Evolutionary conservation across 2,113 vertebrate genomes (phyloP), one percentile per base, ranked within the genome.

Genomic region (Vulpes vulpes): DNA sequence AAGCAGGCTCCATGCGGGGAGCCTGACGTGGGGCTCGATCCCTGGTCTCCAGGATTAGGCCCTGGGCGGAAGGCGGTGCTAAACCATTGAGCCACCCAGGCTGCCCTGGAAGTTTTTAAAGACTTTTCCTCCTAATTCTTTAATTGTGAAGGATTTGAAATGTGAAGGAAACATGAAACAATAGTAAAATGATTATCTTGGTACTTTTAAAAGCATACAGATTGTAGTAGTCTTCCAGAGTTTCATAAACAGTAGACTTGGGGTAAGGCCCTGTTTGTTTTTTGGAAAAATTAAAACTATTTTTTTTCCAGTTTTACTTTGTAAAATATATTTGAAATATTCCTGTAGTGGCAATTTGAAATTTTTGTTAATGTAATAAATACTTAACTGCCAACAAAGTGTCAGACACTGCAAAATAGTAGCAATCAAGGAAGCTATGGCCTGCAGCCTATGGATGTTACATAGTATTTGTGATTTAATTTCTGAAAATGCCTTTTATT

Each of bases 311-410:
- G 53, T 90, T 60, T 92, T 85, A 73, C 35, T 91, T 96, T 83
- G 19, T 79, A 86, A 91, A 93, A 81, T 89, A 73, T 93, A 59
- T 84, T 89, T 76, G 57, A 92, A 95, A 62, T 95, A 76, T 82
- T 65, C 27, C 57, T 89, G 25, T 19, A 55, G 32, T 84, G 30
- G 16, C 49, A 92, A 5, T 88, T 88, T 65, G 69, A 67, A 12
- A 27, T 55, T 87, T 92, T 90, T 85, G 23, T 71, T 84, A 97
- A 38, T 74, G 73, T 84, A 94, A 55, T 51, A 79, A 86, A 51
- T 93, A 95, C 15, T 95, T 69, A 15, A 51, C 11, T 76, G 32
- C 49, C 16, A 89, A 25, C 2, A 93, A 93, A 59, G 23, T 81
- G 35, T 91, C 27, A 43, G n/a, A 84, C 11, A 60, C 10, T 71